Evolutionary conservation across 2,888 invertebrate species (phyloP).

Genomic region (Phortica magna): DNA sequence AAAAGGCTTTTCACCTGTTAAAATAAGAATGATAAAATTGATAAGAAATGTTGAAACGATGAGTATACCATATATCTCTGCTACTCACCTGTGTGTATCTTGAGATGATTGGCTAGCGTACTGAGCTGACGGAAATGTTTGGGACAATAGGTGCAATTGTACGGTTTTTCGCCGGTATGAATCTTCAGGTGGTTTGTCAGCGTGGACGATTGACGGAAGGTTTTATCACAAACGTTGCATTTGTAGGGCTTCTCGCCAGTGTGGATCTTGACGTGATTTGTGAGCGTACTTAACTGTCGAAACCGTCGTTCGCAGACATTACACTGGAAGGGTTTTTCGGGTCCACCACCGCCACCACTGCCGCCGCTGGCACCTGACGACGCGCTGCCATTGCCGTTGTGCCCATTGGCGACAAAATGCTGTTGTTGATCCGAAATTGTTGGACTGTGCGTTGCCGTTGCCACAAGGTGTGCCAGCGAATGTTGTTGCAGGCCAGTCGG

Average conservation of each 20-base stretch:
- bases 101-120: constrained; percentile 78
- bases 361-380: constrained; percentile 39
- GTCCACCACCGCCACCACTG: constrained; percentile 58
- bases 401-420: constrained; percentile 65
- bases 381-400: constrained; percentile 58
- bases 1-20: constrained; percentile 77
- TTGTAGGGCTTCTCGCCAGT: constrained; percentile 78
- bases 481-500: constrained; percentile 59
- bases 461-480: constrained; percentile 68
- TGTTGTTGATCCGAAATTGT: constrained; percentile 58
- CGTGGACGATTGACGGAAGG: constrained; percentile 78
- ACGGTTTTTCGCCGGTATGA: constrained; percentile 78
- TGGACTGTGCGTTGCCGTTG: constrained; percentile 71
- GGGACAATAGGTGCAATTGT: constrained; percentile 77
- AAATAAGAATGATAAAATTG: not conserved
- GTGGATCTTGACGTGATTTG: constrained; percentile 78
- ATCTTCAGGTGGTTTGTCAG: constrained; percentile 78
- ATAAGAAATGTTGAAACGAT: not conserved
- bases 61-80: not conserved
- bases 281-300: constrained; percentile 78
- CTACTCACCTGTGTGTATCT: constrained; percentile 77
- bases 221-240: constrained; percentile 78
- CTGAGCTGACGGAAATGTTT: constrained; percentile 78
- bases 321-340: constrained; percentile 78
- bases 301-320: constrained; percentile 78